These are phyloP conservation scores for Heptranchias perlo DNA, from an alignment of 2,113 vertebrate species.

Conservation along the genomic window DNA sequence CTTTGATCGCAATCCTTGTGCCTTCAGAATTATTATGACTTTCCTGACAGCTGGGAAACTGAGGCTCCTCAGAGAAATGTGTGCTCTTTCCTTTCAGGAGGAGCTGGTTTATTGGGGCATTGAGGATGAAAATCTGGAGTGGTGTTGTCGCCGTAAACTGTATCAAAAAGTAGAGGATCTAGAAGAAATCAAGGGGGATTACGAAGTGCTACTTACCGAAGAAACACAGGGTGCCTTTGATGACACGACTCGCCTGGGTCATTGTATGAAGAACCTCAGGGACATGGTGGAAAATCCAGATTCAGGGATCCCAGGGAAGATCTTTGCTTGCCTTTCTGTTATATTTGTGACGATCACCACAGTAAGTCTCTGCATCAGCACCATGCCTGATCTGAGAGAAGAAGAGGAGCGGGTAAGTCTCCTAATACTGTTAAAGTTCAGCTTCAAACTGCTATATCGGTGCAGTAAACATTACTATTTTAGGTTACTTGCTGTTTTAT, in stretches of 20 bases:
- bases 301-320: conserved; percentile 85
- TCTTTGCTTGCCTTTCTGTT: conserved; percentile 88
- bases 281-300: conserved; percentile 92
- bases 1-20: conserved; percentile 90
- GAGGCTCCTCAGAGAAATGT: conserved; percentile 83
- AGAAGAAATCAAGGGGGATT: conserved; percentile 66
- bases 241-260: conserved; percentile 50
- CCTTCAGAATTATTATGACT: conserved; percentile 86
- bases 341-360: conserved; percentile 88
- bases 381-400: conserved; percentile 89
- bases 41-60: conserved; percentile 88
- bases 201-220: conserved; percentile 52
- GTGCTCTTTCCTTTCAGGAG: conserved; percentile 89
- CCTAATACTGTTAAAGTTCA: background rate
- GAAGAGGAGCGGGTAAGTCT: conserved; percentile 88
- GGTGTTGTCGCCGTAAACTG: conserved; percentile 85
- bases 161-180: conserved; percentile 79
- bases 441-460: background rate
- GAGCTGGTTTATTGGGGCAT: conserved; percentile 94
- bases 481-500: background rate
- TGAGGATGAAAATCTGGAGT: conserved; percentile 82
- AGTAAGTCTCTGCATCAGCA: conserved; percentile 90
- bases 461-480: background rate
- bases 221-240: conserved; percentile 53
- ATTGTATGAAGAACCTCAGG: conserved; percentile 73